Base-by-base conservation (phyloP, 2,113 vertebrate genomes). In the Leucopsar rothschildi region DNA sequence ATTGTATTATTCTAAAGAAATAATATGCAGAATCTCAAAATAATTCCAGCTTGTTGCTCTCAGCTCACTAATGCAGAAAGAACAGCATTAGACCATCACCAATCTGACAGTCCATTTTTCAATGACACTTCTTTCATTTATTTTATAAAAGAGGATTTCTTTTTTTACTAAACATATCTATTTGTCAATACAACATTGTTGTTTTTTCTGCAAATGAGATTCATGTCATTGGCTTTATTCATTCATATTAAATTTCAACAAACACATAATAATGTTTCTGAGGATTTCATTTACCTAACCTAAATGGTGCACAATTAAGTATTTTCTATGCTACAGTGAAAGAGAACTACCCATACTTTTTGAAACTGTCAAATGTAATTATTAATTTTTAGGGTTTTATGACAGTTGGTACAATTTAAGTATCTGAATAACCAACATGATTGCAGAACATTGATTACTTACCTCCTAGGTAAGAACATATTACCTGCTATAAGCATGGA, bases 1-100 rank as follows among this genome's bases (percentile, higher is more conserved):
- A 96, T 89, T 96, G 27, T 88, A 95, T 97, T 97, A 96, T 93
- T 96, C 53, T 92, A 96, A 97, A 95, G 60, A 91, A 97, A 94
- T 80, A 71, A 93, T 78, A 92, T 10, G 27, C 40, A 88, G 70
- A 60, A 93, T 91, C 82, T 96, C 90, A 93, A 93, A 92, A 96
- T 94, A 93, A 95, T 84, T 97, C 81, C 81, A 84, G 77, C 35
- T 82, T 93, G 82, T 94, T 96, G 35, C 33, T 92, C 59, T 81
- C 81, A 86, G 56, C 66, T 92, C 77, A 56, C 91, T 95, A 97
- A 90, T 73, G 65, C 68, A 94, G 19, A 57, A 88, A 86, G 82
- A 86, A 92, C 56, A 65, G 40, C 56, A 81, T 69, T 88, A 90
- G 27, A 92, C n/a, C 69, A 92, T 47, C 10, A 17, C 15, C 91